These are phyloP conservation scores for Elysia crispata DNA, from an alignment of 2,888 invertebrate species.

Conservation along the genomic window DNA sequence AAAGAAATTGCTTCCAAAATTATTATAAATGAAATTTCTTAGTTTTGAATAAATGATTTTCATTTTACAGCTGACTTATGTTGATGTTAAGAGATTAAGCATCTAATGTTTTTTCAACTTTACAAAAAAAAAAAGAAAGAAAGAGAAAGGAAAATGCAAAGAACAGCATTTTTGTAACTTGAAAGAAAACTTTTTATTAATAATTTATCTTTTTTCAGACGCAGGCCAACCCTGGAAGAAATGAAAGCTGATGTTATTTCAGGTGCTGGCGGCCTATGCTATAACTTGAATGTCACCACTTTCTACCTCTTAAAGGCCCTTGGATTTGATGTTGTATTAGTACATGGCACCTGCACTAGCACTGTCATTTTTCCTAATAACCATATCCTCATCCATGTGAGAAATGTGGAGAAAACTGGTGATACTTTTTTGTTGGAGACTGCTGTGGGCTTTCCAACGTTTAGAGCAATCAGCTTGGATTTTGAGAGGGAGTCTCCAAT, in stretches of 20 bases:
- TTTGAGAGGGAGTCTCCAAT: conserved; percentile 54
- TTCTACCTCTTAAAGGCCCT: conserved; percentile 51
- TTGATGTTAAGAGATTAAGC: too few species aligned
- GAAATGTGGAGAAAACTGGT: conserved; percentile 49
- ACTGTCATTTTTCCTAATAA: conserved; percentile 48
- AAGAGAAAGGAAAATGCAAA: too few species aligned
- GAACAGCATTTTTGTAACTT: too few species aligned
- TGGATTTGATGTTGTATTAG: conserved; percentile 46
- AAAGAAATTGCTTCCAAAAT: too few species aligned
- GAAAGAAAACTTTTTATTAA: too few species aligned
- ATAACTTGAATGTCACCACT: conserved; percentile 52
- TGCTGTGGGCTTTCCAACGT: conserved; percentile 55
- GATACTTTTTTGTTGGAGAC: conserved; percentile 54
- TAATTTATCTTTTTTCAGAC: too few species aligned
- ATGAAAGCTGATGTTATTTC: conserved; percentile 50
- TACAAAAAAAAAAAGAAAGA: too few species aligned
- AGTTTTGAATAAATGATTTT: too few species aligned
- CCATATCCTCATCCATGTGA: conserved; percentile 52
- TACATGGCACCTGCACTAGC: conserved; percentile 47
- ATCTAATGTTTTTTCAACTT: too few species aligned
- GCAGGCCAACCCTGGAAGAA: conserved; percentile 49
- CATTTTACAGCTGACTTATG: too few species aligned
- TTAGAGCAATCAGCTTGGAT: conserved; percentile 50
- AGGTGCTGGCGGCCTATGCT: conserved; percentile 56
- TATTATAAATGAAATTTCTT: too few species aligned